Conservation (phyloP, 2,797 vertebrate species). For the Paramormyrops hopkinsi region DNA sequence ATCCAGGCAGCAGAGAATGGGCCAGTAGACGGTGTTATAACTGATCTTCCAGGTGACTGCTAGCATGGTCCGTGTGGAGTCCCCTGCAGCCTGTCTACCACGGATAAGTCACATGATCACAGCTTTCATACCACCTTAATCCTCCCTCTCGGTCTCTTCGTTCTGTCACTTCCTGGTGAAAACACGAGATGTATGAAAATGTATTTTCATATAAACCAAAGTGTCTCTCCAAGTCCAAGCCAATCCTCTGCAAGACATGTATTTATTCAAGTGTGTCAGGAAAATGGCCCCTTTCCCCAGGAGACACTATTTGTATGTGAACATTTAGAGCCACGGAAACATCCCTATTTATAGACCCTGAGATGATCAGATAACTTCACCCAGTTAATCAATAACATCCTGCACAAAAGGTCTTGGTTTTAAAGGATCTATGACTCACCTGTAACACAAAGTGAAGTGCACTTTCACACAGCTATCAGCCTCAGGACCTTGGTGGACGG, state of each 20-base stretch:
- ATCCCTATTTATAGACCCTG: background rate
- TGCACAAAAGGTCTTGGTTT: background rate
- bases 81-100: background rate
- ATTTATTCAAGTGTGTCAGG: background rate
- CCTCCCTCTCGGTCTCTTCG: too few species aligned
- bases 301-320: background rate
- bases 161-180: background rate
- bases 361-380: background rate
- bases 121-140: background rate
- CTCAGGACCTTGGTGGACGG: background rate
- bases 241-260: background rate
- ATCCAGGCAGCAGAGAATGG: background rate
- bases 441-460: background rate
- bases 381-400: background rate
- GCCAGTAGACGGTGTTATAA: background rate
- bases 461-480: background rate
- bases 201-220: background rate
- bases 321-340: background rate
- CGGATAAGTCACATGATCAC: background rate
- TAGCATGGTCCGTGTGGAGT: background rate
- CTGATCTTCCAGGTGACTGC: background rate
- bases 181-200: background rate
- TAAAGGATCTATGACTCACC: background rate
- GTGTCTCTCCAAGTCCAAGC: background rate
- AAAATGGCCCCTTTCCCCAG: background rate